A percentile compares a stretch with the other conserved stretches of the same genome.
Conservation (phyloP, 2,888 invertebrate species). For the Sussaba pulchella region DNA sequence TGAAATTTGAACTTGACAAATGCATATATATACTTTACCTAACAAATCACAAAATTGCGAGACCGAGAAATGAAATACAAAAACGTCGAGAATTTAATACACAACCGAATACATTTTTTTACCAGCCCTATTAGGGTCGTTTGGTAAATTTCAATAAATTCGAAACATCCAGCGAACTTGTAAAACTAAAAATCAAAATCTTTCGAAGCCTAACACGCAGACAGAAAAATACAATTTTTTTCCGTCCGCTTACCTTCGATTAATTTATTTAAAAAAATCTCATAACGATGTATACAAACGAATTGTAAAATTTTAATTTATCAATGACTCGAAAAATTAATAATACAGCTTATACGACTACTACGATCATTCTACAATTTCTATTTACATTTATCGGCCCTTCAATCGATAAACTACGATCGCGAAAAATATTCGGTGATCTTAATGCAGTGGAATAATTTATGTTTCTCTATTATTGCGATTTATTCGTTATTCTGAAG, state of each 20-base stretch:
- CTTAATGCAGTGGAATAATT: neutral
- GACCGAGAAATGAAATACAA: too few species aligned
- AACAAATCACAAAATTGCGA: too few species aligned
- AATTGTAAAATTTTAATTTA: neutral
- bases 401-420: conserved; percentile 13
- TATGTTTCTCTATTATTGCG: conserved; percentile 10
- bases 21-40: too few species aligned
- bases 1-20: too few species aligned
- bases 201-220: neutral
- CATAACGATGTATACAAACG: neutral
- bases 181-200: neutral
- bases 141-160: too few species aligned
- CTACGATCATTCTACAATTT: conserved; percentile 9
- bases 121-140: neutral
- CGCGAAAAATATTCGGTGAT: neutral
- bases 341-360: neutral
- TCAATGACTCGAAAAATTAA: neutral
- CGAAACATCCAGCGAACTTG: neutral
- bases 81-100: too few species aligned
- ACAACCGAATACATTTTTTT: too few species aligned
- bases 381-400: conserved; percentile 50
- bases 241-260: neutral
- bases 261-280: neutral
- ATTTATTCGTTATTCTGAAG: neutral
- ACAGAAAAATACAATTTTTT: neutral